Conservation (phyloP, 2,113 vertebrate species). For the Acrocephalus kingi region DNA sequence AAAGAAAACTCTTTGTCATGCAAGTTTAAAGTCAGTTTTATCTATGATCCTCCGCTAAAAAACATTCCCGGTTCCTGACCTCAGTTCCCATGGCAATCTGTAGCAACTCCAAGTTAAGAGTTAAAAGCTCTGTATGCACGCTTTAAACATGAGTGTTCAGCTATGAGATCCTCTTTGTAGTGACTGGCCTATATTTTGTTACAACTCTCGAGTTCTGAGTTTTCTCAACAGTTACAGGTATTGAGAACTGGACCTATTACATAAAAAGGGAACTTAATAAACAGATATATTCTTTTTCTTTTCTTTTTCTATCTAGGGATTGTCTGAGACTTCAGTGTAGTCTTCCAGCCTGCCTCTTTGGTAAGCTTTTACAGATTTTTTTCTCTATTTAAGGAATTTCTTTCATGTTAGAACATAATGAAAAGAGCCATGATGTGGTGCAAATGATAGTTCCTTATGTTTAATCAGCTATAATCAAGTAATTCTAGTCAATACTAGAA, state of each 20-base stretch:
- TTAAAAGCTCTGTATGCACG: neutral
- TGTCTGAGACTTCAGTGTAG: neutral
- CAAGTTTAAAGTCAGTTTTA: neutral
- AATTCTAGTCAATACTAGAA: neutral
- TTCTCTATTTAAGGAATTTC: neutral
- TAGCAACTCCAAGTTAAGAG: neutral
- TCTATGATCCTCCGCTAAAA: neutral
- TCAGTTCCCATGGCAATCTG: neutral
- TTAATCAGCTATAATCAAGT: neutral
- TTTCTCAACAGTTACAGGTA: neutral
- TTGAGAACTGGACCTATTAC: neutral
- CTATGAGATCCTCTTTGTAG: neutral
- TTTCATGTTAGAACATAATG: neutral
- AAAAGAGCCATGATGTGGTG: neutral
- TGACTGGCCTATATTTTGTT: neutral
- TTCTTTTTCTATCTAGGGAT: neutral
- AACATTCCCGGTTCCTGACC: neutral
- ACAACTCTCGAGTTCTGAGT: neutral
- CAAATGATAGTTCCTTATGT: neutral
- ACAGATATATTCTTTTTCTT: neutral
- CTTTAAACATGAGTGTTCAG: neutral
- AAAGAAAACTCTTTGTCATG: neutral
- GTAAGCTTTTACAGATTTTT: neutral
- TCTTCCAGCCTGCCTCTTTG: neutral
- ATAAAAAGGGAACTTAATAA: neutral